Evolutionary conservation across 1,140 invertebrate species (phyloP).

Genomic region (Caenorhabditis briggsae): DNA sequence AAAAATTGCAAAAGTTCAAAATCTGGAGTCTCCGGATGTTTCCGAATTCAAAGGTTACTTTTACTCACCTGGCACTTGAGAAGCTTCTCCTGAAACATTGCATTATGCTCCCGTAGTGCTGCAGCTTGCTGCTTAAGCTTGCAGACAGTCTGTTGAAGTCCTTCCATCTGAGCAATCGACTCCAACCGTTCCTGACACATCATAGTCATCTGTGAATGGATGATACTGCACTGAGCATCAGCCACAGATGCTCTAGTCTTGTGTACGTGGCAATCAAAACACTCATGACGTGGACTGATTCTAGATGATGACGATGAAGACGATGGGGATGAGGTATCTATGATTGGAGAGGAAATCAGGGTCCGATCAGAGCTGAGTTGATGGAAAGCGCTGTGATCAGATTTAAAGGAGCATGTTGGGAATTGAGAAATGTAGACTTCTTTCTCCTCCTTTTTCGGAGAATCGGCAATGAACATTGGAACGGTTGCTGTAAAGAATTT

Average conservation of each 20-base stretch:
- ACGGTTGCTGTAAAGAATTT: not conserved
- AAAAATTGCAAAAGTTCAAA: too few relatives aligned
- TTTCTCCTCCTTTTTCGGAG: not conserved
- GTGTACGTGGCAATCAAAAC: slow-evolving; percentile 13
- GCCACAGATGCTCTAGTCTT: not conserved
- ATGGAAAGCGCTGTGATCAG: slow-evolving; percentile 17
- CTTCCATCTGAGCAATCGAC: slow-evolving; percentile 14
- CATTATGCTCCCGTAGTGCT: slow-evolving; percentile 34
- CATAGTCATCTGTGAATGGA: not conserved
- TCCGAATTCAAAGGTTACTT: not conserved
- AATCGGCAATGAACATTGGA: not conserved
- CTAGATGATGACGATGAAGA: slow-evolving; percentile 11
- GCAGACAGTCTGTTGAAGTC: not conserved
- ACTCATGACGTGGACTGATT: slow-evolving; percentile 24
- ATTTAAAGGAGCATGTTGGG: slow-evolving; percentile 27
- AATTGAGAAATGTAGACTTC: not conserved
- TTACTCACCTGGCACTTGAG: slow-evolving; percentile 29
- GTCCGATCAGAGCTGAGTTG: slow-evolving; percentile 2
- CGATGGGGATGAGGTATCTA: not conserved
- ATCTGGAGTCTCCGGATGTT: too few relatives aligned
- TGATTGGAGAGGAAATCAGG: not conserved
- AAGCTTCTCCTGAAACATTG: slow-evolving; percentile 15
- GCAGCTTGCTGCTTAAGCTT: not conserved
- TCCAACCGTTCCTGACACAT: slow-evolving; percentile 17
- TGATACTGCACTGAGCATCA: not conserved